Conservation (phyloP, 2,888 invertebrate species). For the Rhingia rostrata region DNA sequence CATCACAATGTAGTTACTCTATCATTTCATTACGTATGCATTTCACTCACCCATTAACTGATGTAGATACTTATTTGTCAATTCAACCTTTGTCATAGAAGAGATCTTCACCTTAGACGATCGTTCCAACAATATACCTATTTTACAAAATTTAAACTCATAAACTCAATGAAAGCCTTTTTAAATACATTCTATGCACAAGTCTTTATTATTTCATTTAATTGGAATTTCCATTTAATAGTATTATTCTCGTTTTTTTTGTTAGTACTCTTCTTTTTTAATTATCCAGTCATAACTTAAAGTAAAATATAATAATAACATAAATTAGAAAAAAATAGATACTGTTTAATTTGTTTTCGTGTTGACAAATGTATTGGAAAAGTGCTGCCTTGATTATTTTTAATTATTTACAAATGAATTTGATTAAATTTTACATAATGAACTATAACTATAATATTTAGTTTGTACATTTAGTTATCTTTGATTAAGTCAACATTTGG, state of each 20-base stretch:
- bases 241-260: not conserved
- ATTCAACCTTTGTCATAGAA: no score
- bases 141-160: not conserved
- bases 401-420: constrained; percentile 33
- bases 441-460: constrained; percentile 44
- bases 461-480: constrained; percentile 63
- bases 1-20: no score
- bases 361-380: not conserved
- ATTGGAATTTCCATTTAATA: constrained; percentile 13
- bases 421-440: constrained; percentile 16
- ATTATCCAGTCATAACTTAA: constrained; percentile 24
- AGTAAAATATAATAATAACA: constrained; percentile 27
- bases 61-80: no score
- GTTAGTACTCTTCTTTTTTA: no score
- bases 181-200: constrained; percentile 15
- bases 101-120: no score
- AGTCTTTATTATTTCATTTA: constrained; percentile 28
- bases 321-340: constrained; percentile 31
- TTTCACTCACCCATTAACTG: no score
- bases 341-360: constrained; percentile 13
- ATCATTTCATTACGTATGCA: no score
- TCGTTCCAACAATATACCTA: not conserved
- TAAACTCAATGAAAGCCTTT: not conserved
- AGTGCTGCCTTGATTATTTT: not conserved
- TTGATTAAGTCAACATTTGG: constrained; percentile 50